Evolutionary conservation across 2,888 invertebrate species (phyloP).

Genomic region (Xanthostigma xanthostigma): DNA sequence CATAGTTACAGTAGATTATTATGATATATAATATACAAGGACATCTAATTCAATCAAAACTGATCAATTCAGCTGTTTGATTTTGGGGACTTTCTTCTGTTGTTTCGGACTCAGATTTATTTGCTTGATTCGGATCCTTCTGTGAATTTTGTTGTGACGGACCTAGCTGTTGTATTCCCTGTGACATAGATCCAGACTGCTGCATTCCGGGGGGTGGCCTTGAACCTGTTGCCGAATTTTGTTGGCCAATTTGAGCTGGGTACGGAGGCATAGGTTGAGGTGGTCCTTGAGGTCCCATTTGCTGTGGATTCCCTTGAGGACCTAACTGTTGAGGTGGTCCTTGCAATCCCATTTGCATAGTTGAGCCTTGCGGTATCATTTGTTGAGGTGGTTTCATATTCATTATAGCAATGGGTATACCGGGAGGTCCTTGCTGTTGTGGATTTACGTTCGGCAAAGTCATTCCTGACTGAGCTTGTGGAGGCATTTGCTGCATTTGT

Average conservation of each 20-base stretch:
- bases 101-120: constrained; percentile 5
- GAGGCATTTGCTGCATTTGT: constrained; percentile 18
- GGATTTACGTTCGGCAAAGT: background rate
- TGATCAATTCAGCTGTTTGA: constrained; percentile 64
- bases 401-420: constrained; percentile 7
- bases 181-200: constrained; percentile 1
- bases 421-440: constrained; percentile 11
- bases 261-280: constrained; percentile 16
- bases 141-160: constrained; percentile 1
- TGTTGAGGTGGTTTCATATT: constrained; percentile 8
- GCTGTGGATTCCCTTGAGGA: constrained; percentile 5
- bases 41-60: constrained; percentile 49
- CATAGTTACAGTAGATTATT: constrained; percentile 30
- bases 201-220: background rate
- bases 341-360: constrained; percentile 10
- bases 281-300: constrained; percentile 19
- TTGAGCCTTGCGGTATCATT: constrained; percentile 6
- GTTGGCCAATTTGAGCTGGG: background rate
- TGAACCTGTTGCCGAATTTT: no score
- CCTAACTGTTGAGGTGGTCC: constrained; percentile 16
- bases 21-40: constrained; percentile 34
- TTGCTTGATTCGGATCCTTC: no score
- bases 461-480: constrained; percentile 14
- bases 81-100: constrained; percentile 26
- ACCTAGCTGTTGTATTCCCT: constrained; percentile 8